Base-by-base conservation (phyloP, 2,113 vertebrate genomes). In the Marmota flaviventris region DNA sequence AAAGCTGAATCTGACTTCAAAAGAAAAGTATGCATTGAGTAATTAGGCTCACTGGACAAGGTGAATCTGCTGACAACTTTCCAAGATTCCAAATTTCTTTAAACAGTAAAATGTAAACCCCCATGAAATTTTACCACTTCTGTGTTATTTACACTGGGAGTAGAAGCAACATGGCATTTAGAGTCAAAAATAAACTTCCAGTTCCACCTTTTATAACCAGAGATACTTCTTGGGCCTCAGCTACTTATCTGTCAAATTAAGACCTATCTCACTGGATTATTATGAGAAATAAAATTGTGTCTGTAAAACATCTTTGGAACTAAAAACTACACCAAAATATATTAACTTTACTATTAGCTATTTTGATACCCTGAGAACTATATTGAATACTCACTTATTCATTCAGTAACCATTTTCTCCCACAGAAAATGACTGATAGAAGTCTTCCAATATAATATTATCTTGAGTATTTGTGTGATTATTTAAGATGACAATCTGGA, bases 101-200 rank as follows among this genome's bases (percentile, higher is more conserved):
- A 79, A 95, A 73, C 18, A 92, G 61, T 37, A 95, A 97, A 91
- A 82, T 27, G 5, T 53, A 72, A 75, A 82, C 16, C 8, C 56
- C 56, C 27, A 32, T n/a, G 18, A 92, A 70, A 85, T 69, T 32
- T 89, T 8, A 86, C 3, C 29, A 89, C 37, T 70, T 94, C 88
- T 65, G 34, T 42, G 5, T 70, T 79, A 69, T 67, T 89, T 48
- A 89, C 39, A 56, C 20, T 90, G 32, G 58, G 5, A 91, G n/a
- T 73, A 56, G 29, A 96, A 84, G 91, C 45, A 91, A 24, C 13
- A 42, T 2, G 14, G 7, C 76, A 90, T 29, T 83, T 32, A 77
- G 16, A 93, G 53, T 45, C 18, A 78, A 83, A 93, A 56, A 89
- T 75, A 61, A 67, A 91, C 53, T 91, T 88, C 58, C 32, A 85